These are phyloP conservation scores for Mythimna loreyi DNA, from an alignment of 2,888 invertebrate genomes.

Conservation along the genomic window DNA sequence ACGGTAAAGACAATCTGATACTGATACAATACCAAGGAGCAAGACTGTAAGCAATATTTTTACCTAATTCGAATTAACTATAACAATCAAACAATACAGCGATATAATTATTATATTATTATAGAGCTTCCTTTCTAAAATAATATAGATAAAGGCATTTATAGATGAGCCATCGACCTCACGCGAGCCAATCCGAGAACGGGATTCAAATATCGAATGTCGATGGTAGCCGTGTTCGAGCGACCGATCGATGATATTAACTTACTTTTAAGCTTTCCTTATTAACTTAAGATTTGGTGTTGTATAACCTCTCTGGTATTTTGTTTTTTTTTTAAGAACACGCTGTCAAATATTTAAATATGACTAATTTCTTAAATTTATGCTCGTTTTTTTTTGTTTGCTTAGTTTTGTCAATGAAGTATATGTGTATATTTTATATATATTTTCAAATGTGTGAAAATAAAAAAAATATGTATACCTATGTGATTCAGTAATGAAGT, in stretches of 20 bases:
- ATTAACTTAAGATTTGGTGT: slow-evolving; percentile 67
- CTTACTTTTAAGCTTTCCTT: slow-evolving; percentile 77
- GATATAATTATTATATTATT: not conserved
- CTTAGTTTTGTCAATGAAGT: not conserved
- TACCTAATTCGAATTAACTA: too few relatives aligned
- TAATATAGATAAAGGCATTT: slow-evolving; percentile 61
- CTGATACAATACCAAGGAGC: too few relatives aligned
- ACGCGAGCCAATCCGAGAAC: slow-evolving; percentile 71
- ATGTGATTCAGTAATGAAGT: too few relatives aligned
- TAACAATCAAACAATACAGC: too few relatives aligned
- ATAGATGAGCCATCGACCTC: slow-evolving; percentile 72
- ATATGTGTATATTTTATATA: not conserved
- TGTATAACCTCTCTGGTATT: slow-evolving; percentile 39
- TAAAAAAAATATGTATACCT: too few relatives aligned
- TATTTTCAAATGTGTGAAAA: too few relatives aligned
- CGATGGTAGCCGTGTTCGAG: slow-evolving; percentile 64
- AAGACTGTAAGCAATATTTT: too few relatives aligned
- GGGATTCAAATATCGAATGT: slow-evolving; percentile 79
- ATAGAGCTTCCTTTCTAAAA: slow-evolving; percentile 54
- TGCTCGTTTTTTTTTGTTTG: slow-evolving; percentile 4
- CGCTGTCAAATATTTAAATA: slow-evolving; percentile 5
- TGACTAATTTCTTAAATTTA: not conserved
- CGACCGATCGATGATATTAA: slow-evolving; percentile 73
- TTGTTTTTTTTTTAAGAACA: not conserved
- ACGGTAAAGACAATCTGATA: too few relatives aligned